Conservation (phyloP, 1,140 invertebrate species). For the Philotrypesis tridentata region DNA sequence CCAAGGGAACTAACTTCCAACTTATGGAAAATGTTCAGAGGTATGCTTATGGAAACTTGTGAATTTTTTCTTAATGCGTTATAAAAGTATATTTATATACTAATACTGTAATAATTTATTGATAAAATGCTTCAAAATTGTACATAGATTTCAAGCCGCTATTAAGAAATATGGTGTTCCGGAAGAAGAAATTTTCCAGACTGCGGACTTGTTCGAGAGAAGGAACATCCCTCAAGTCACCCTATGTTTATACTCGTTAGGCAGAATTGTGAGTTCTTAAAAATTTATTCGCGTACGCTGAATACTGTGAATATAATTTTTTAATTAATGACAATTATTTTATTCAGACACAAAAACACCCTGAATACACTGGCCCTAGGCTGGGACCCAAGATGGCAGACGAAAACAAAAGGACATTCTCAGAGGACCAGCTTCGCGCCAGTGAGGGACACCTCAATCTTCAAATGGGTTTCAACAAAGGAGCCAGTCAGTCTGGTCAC, state of each 20-base stretch:
- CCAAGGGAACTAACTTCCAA: constrained; percentile 96
- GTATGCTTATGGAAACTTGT: constrained; percentile 60
- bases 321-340: background rate
- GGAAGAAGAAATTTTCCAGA: constrained; percentile 98
- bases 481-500: constrained; percentile 88
- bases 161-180: constrained; percentile 95
- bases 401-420: constrained; percentile 93
- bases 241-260: constrained; percentile 90
- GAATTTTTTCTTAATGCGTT: background rate
- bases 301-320: background rate
- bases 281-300: background rate
- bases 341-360: constrained; percentile 91
- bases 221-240: constrained; percentile 98
- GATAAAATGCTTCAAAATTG: background rate
- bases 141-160: constrained; percentile 89
- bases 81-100: background rate
- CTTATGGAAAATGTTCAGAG: constrained; percentile 99
- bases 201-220: constrained; percentile 96
- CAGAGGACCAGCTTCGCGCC: constrained; percentile 94
- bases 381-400: constrained; percentile 97
- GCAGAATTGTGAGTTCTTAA: constrained; percentile 86
- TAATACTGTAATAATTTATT: background rate
- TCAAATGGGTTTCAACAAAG: constrained; percentile 98
- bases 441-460: constrained; percentile 93
- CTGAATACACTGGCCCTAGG: constrained; percentile 91